These are phyloP conservation scores for Hippopotamyrus pictus DNA, from an alignment of 2,797 vertebrate genomes.

Conservation along the genomic window DNA sequence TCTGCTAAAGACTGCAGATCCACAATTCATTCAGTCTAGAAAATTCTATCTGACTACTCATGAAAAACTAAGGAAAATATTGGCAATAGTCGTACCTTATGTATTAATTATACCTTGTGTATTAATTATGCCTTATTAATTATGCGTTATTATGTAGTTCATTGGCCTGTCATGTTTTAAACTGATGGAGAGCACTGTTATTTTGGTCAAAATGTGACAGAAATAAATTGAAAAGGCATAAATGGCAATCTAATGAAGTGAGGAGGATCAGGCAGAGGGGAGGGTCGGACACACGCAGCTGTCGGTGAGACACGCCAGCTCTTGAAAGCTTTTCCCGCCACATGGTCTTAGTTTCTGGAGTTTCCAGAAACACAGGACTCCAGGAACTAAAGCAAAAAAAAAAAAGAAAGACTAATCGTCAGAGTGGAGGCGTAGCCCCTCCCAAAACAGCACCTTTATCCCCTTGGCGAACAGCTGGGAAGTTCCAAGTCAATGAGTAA, in stretches of 20 bases:
- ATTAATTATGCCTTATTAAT: neutral
- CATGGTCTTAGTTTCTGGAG: slow-evolving; percentile 54
- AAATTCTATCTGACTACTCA: neutral
- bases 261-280: neutral
- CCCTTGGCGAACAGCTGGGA: slow-evolving; percentile 47
- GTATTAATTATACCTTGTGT: neutral
- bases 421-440: neutral
- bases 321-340: slow-evolving; percentile 39
- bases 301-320: slow-evolving; percentile 5
- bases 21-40: neutral
- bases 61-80: neutral
- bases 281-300: slow-evolving; percentile 38
- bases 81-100: neutral
- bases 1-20: neutral
- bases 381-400: slow-evolving; percentile 37
- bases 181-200: neutral
- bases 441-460: slow-evolving; percentile 28
- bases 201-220: neutral
- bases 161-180: neutral
- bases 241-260: neutral
- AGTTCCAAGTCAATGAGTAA: slow-evolving; percentile 66
- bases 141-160: neutral
- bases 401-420: neutral
- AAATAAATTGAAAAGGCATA: neutral
- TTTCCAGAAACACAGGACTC: slow-evolving; percentile 60